phyloP scores from a whole-genome alignment of 2,888 invertebrate genomes.

The Oscheius sp. region DNA sequence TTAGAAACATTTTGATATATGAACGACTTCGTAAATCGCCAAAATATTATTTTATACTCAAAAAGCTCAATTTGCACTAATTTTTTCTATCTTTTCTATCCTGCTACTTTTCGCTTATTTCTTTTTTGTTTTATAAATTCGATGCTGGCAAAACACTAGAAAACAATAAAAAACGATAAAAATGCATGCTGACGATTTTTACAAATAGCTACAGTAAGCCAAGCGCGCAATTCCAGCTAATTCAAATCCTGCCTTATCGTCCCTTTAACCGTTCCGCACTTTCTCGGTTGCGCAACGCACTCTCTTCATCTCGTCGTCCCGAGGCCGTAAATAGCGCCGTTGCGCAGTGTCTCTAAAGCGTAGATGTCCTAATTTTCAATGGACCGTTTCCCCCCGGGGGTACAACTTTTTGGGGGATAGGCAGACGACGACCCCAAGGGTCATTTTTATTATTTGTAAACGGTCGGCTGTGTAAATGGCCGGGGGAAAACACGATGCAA shows the following conservation, averaged over 20 bases:
- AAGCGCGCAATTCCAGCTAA: too few relatives aligned
- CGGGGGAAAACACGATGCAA: background rate
- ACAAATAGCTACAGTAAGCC: too few relatives aligned
- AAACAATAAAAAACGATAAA: too few relatives aligned
- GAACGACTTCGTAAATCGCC: too few relatives aligned
- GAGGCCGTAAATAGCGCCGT: constrained; percentile 23
- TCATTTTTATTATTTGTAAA: constrained; percentile 30
- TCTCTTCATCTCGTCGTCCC: constrained; percentile 6
- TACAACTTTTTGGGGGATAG: background rate
- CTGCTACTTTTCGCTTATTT: too few relatives aligned
- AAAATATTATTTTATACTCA: too few relatives aligned
- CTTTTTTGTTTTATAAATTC: too few relatives aligned
- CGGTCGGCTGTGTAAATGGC: constrained; percentile 2
- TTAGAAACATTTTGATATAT: too few relatives aligned
- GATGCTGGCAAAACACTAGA: too few relatives aligned
- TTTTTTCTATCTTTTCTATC: too few relatives aligned
- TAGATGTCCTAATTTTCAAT: constrained; percentile 13
- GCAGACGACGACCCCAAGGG: background rate
- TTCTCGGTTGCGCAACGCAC: constrained; percentile 2
- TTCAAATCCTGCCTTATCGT: background rate
- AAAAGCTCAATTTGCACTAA: too few relatives aligned
- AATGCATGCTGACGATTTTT: too few relatives aligned
- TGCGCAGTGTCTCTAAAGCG: constrained; percentile 27
- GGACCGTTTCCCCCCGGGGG: background rate
- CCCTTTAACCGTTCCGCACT: background rate